Base-by-base conservation (phyloP, 2,797 vertebrate genomes). In the Fratercula arctica region DNA sequence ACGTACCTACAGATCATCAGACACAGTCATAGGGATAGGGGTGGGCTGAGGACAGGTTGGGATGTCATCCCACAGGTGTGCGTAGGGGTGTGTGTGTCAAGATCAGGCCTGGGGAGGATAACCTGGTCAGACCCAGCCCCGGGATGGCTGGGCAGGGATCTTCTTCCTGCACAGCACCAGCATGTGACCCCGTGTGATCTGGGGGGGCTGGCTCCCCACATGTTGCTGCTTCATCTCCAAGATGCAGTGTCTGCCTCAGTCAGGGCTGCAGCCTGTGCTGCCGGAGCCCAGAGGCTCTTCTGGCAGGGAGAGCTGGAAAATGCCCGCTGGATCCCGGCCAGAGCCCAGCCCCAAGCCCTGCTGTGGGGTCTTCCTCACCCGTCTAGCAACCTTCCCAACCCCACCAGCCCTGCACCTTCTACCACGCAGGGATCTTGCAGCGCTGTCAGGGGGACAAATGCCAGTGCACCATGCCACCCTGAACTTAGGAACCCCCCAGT, bases 391-490 rank as follows among this genome's bases (percentile, higher is more conserved):
- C 8, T 82, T 48, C 9, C 28, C 21, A 64, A 6, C 4, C 8
- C 37, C 43, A 53, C 8, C 41, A 66, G 11, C 20, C 11, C 56
- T 41, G 37, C 64, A 43, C 6, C 11, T 68, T 67, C 35, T 59
- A 72, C 72, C 41, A 53, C 0, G 2, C 6, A 37, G 50, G 31
- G 20, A 23, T 56, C 46, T 31, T 61, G 21, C 25, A 39, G 20
- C 12, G 15, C 12, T 4, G 5, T 31, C 46, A 81, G 12, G 0
- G 1, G 37, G 9, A 53, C 18, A 66, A 57, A 33, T 11, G n/a
- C 23, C 56, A 31, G 7, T 3, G 3, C 25, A 61, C 13, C 8
- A 2, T 63, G 16, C 16, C 57, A 73, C 21, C 4, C 46, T 45
- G 46, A 87, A 61, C 29, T 61, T 64, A 46, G 70, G 29, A 85